phyloP scores from a whole-genome alignment of 1,140 invertebrate genomes.

The Apis florea region DNA sequence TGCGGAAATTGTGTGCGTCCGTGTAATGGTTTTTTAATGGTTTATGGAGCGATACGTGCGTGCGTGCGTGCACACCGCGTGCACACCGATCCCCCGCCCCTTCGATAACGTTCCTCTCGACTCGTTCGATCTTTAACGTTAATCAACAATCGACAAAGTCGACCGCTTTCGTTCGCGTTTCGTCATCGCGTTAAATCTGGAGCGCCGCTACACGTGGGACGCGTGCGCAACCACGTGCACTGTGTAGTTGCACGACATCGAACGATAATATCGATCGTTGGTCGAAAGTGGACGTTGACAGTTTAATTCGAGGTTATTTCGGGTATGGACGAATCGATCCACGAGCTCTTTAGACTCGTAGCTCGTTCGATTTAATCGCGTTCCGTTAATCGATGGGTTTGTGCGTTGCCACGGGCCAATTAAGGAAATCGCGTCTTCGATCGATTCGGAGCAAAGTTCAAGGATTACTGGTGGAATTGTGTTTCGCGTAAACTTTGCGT shows the following conservation, averaged over 20 bases:
- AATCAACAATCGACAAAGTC: neutral
- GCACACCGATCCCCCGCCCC: too few relatives aligned
- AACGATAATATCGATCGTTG: conserved; percentile 25
- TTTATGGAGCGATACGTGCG: neutral
- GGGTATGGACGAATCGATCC: neutral
- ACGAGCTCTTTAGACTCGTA: neutral
- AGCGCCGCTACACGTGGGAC: conserved; percentile 30
- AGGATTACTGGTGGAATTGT: neutral
- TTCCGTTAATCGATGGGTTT: neutral
- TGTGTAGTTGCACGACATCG: conserved; percentile 9
- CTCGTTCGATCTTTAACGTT: neutral
- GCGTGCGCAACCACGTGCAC: conserved; percentile 48
- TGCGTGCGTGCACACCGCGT: too few relatives aligned
- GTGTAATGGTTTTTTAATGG: conserved; percentile 51
- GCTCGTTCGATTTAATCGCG: neutral
- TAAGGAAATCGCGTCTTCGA: neutral
- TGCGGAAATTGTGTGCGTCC: conserved; percentile 20
- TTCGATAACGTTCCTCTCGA: too few relatives aligned
- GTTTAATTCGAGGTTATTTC: neutral
- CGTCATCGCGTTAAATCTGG: conserved; percentile 4
- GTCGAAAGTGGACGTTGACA: neutral
- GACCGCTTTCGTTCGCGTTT: neutral
- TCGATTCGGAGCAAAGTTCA: conserved; percentile 9
- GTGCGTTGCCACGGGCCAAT: neutral
- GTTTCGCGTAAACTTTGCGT: neutral